Percentiles rank a stretch among this genome's conserved stretches.
phyloP scores from a whole-genome alignment of 2,113 vertebrate genomes.

The Desmodus rotundus region DNA sequence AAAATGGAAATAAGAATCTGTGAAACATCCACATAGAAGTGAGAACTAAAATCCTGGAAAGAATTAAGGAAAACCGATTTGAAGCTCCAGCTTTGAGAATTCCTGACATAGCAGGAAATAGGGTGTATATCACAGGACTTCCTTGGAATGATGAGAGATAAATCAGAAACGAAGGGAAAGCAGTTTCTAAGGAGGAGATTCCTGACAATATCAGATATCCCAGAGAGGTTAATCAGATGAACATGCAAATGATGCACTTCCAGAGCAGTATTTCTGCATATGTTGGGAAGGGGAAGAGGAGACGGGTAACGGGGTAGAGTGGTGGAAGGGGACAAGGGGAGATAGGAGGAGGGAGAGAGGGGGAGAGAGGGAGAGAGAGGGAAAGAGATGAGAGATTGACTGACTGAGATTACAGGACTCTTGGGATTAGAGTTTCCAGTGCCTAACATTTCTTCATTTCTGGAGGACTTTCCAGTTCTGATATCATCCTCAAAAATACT shows the following conservation, averaged over 20 bases:
- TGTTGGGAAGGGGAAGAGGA: background rate
- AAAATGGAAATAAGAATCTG: background rate
- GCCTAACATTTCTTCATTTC: background rate
- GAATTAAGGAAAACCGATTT: background rate
- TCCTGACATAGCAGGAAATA: background rate
- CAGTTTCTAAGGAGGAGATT: background rate
- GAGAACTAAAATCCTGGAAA: background rate
- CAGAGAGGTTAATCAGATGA: background rate
- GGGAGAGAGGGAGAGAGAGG: too few relatives aligned
- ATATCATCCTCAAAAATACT: background rate
- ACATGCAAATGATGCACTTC: background rate
- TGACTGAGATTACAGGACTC: background rate
- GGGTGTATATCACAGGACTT: background rate
- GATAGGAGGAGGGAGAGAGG: too few relatives aligned
- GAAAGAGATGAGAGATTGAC: background rate
- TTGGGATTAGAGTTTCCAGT: background rate
- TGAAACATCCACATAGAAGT: background rate
- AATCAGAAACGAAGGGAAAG: background rate
- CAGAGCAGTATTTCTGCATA: background rate
- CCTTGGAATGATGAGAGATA: background rate
- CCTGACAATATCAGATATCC: background rate
- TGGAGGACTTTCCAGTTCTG: background rate
- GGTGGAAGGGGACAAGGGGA: too few relatives aligned
- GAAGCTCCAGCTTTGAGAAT: background rate
- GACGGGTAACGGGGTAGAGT: too few relatives aligned